phyloP scores from a whole-genome alignment of 2,797 vertebrate genomes.

The Danio kyathit region DNA sequence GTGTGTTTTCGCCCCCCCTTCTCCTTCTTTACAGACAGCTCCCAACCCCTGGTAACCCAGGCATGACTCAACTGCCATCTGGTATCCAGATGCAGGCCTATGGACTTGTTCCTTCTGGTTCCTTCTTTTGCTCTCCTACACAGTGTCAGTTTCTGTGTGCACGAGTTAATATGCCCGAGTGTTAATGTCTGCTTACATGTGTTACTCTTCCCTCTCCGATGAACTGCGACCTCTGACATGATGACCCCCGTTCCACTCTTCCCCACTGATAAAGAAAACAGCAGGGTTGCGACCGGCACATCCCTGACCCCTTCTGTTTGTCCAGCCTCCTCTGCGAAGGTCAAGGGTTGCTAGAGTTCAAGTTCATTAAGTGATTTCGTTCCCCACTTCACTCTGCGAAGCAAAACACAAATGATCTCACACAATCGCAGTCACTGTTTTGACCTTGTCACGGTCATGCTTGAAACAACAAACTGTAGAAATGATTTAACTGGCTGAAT shows the following conservation, averaged over 20 bases:
- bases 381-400: slow-evolving; percentile 31
- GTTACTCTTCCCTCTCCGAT: slow-evolving; percentile 54
- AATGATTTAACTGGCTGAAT: slow-evolving; percentile 6
- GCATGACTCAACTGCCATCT: slow-evolving; percentile 70
- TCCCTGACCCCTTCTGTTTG: slow-evolving; percentile 62
- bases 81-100: slow-evolving; percentile 68
- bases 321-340: slow-evolving; percentile 57
- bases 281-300: slow-evolving; percentile 50
- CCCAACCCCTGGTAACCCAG: slow-evolving; percentile 68
- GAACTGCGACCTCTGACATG: slow-evolving; percentile 56
- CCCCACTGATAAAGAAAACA: slow-evolving; percentile 59
- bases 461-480: slow-evolving; percentile 21
- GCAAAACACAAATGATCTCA: slow-evolving; percentile 17
- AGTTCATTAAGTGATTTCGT: slow-evolving; percentile 67
- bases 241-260: slow-evolving; percentile 53
- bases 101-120: slow-evolving; percentile 42
- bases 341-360: slow-evolving; percentile 63
- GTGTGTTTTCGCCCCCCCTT: slow-evolving; percentile 33
- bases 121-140: slow-evolving; percentile 52
- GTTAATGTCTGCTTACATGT: slow-evolving; percentile 53
- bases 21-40: slow-evolving; percentile 60
- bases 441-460: slow-evolving; percentile 2
- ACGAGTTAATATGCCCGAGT: slow-evolving; percentile 53
- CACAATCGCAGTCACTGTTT: slow-evolving; percentile 17
- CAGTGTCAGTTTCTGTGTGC: slow-evolving; percentile 49